Conservation (phyloP, 2,113 vertebrate species). For the Salvelinus namaycush region DNA sequence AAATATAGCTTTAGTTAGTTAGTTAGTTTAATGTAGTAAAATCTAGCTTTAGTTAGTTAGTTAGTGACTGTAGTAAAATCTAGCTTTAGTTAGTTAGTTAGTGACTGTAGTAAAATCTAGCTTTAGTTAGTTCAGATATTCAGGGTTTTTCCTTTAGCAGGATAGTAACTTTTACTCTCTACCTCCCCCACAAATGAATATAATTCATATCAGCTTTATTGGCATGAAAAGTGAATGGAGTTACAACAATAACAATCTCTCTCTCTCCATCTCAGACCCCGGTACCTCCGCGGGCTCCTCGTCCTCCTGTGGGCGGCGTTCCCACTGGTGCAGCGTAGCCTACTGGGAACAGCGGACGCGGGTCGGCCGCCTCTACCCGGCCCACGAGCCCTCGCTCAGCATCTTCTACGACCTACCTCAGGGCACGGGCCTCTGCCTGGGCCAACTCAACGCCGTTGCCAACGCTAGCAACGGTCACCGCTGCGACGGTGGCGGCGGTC, state of each 20-base stretch:
- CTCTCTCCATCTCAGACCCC: constrained; percentile 77
- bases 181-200: background rate
- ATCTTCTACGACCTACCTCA: constrained; percentile 99
- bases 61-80: too few relatives aligned
- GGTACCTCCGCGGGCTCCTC: constrained; percentile 85
- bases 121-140: too few relatives aligned
- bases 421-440: constrained; percentile 96
- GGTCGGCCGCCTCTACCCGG: constrained; percentile 93
- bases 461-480: constrained; percentile 45
- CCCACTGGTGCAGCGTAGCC: constrained; percentile 96
- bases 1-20: too few relatives aligned
- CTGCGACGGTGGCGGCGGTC: constrained; percentile 42
- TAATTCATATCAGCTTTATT: background rate
- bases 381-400: constrained; percentile 93
- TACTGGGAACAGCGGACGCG: constrained; percentile 98
- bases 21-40: too few relatives aligned
- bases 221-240: background rate
- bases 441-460: constrained; percentile 82
- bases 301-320: constrained; percentile 71
- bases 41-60: too few relatives aligned
- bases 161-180: too few relatives aligned
- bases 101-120: too few relatives aligned
- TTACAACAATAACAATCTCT: constrained; percentile 6
- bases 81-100: too few relatives aligned
- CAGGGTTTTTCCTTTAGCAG: too few relatives aligned